Evolutionary conservation across 1,140 invertebrate genomes (phyloP), one percentile per base, ranked within the genome.

Genomic region (Ostrea denselamellosa): DNA sequence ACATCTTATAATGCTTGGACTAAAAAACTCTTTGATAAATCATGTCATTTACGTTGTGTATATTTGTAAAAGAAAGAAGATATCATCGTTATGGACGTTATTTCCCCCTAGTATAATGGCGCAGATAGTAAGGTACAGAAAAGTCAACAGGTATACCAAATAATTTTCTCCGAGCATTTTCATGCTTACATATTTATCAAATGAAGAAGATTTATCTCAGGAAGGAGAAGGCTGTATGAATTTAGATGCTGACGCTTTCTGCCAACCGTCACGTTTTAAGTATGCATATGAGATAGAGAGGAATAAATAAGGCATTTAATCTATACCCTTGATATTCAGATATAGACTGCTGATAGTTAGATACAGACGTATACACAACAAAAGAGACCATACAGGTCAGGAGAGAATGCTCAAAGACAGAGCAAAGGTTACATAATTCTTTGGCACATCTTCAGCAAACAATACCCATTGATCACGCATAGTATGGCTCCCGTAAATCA

Each of bases 401-500:
- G 28, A 0, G 14, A 12, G 25, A 14, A 28, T 1, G 14, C 68
- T 25, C 28, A 17, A 2, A 77, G 68, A 77, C 68, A 77, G 68
- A 77, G 22, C 68, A 77, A 77, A 77, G 68, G 68, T 77, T 77
- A 77, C 22, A 77, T 77, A 77, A 77, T 77, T 77, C 68, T 77
- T 77, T 77, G 68, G 68, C 68, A 77, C 68, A 44, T 77, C 68
- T 77, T 77, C 68, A 25, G 68, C 68, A 77, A 10, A 77, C 68
- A 77, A 77, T 77, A 77, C 25, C 68, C 68, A 77, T 77, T 77
- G 22, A 77, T 77, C 68, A 77, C 68, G 68, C 68, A 77, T 34
- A 77, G 68, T 34, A 77, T 28, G 28, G 68, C 12, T 34, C 22
- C 58, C 68, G 68, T 77, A 77, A 77, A 77, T 28, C 28, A 77